Conservation (phyloP, 2,888 invertebrate genomes). For the Biston stratarius region DNA sequence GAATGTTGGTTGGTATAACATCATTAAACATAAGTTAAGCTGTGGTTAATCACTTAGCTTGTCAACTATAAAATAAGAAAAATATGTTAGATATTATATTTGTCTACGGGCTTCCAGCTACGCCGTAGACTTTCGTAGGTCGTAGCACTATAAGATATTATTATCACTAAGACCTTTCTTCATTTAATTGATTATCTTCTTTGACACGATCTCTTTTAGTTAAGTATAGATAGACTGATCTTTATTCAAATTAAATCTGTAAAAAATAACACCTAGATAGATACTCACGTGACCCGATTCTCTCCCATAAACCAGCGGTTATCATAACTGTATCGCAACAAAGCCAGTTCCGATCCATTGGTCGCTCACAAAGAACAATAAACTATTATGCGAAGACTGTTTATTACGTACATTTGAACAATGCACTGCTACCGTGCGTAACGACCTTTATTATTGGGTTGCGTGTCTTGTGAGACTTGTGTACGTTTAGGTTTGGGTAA, state of each 20-base stretch:
- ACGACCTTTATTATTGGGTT: slow-evolving; percentile 39
- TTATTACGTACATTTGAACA: slow-evolving; percentile 65
- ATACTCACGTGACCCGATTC: slow-evolving; percentile 27
- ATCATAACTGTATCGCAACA: slow-evolving; percentile 60
- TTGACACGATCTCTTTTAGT: no score
- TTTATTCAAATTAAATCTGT: not conserved
- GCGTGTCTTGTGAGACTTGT: slow-evolving; percentile 36
- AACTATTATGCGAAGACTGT: slow-evolving; percentile 72
- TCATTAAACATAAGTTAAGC: no score
- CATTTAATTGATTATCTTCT: no score
- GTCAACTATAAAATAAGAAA: no score
- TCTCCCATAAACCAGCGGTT: slow-evolving; percentile 38
- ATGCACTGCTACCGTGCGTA: slow-evolving; percentile 60
- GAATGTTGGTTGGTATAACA: no score
- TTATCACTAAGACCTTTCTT: not conserved
- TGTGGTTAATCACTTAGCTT: no score
- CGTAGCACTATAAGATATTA: slow-evolving; percentile 2
- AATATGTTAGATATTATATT: no score
- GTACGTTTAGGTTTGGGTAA: slow-evolving; percentile 14
- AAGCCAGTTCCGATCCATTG: slow-evolving; percentile 73
- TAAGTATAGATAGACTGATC: no score
- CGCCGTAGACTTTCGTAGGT: slow-evolving; percentile 7
- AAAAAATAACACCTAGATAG: slow-evolving; percentile 2
- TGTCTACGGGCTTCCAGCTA: not conserved
- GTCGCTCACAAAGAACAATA: slow-evolving; percentile 73